Percentiles rank a stretch among this genome's conserved stretches.
These are phyloP conservation scores for Drosophila tanythrix DNA, from an alignment of 2,888 invertebrate genomes.

Conservation along the genomic window DNA sequence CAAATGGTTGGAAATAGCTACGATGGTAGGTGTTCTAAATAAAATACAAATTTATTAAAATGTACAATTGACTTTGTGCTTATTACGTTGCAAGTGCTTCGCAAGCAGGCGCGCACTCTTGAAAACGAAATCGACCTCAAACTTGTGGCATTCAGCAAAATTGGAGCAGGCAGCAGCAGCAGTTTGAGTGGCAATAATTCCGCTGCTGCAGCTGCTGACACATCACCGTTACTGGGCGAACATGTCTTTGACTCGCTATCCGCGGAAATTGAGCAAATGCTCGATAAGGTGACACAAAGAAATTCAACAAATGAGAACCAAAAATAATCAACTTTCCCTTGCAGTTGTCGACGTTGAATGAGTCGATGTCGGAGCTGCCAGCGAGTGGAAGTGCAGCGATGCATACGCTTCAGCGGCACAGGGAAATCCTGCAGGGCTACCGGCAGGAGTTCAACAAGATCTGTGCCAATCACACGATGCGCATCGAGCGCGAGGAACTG, in stretches of 20 bases:
- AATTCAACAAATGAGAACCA: background rate
- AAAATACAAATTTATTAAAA: background rate
- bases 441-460: slow-evolving; percentile 96
- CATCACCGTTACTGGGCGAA: slow-evolving; percentile 94
- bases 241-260: slow-evolving; percentile 97
- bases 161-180: slow-evolving; percentile 89
- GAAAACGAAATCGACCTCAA: slow-evolving; percentile 99
- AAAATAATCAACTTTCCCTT: slow-evolving; percentile 35
- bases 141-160: slow-evolving; percentile 96
- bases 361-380: slow-evolving; percentile 93
- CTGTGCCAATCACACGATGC: slow-evolving; percentile 90
- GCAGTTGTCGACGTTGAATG: slow-evolving; percentile 91
- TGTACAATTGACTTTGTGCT: no score
- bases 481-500: slow-evolving; percentile 94
- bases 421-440: slow-evolving; percentile 97
- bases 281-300: slow-evolving; percentile 88
- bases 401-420: slow-evolving; percentile 97
- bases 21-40: slow-evolving; percentile 70
- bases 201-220: slow-evolving; percentile 87
- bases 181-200: slow-evolving; percentile 82
- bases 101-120: slow-evolving; percentile 95
- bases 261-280: slow-evolving; percentile 94
- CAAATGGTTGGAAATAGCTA: slow-evolving; percentile 80
- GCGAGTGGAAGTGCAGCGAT: slow-evolving; percentile 93
- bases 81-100: slow-evolving; percentile 87